Percentiles rank a stretch among this genome's conserved stretches.
These are phyloP conservation scores for Anastrepha ludens DNA, from an alignment of 1,140 invertebrate species.

Conservation along the genomic window DNA sequence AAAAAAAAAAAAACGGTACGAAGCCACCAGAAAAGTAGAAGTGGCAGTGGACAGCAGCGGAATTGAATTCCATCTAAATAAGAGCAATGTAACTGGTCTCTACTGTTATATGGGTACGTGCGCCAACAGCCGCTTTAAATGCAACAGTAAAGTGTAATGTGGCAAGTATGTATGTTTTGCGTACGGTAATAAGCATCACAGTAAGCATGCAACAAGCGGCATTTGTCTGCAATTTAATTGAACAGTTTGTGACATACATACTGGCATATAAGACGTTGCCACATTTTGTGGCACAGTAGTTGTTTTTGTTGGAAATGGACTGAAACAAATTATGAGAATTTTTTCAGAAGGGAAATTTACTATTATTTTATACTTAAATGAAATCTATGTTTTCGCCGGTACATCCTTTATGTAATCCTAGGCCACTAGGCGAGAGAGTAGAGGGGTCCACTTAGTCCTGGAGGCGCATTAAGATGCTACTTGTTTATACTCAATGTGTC, in stretches of 20 bases:
- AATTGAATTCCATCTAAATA: constrained; percentile 50
- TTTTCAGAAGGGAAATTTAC: too few relatives aligned
- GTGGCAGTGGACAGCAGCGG: constrained; percentile 12
- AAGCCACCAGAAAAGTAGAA: not conserved
- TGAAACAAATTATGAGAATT: not conserved
- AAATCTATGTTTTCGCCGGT: too few relatives aligned
- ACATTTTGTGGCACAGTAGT: not conserved
- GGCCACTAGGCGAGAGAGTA: too few relatives aligned
- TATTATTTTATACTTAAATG: too few relatives aligned
- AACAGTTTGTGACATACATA: constrained; percentile 11
- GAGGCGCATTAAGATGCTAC: too few relatives aligned
- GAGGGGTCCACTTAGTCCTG: too few relatives aligned
- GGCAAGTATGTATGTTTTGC: constrained; percentile 16
- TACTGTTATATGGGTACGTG: constrained; percentile 34
- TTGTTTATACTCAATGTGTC: too few relatives aligned
- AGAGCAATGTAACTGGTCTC: constrained; percentile 49
- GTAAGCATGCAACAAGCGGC: not conserved
- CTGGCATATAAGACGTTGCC: not conserved
- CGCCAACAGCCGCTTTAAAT: not conserved
- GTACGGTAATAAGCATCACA: not conserved
- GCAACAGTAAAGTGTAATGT: not conserved
- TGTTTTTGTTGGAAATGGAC: not conserved
- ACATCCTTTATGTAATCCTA: too few relatives aligned
- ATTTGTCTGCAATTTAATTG: constrained; percentile 15
- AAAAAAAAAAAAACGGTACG: not conserved